Percentiles rank a stretch among this genome's conserved stretches.
phyloP scores from a whole-genome alignment of 2,797 vertebrate genomes.

The Eremophila alpestris region DNA sequence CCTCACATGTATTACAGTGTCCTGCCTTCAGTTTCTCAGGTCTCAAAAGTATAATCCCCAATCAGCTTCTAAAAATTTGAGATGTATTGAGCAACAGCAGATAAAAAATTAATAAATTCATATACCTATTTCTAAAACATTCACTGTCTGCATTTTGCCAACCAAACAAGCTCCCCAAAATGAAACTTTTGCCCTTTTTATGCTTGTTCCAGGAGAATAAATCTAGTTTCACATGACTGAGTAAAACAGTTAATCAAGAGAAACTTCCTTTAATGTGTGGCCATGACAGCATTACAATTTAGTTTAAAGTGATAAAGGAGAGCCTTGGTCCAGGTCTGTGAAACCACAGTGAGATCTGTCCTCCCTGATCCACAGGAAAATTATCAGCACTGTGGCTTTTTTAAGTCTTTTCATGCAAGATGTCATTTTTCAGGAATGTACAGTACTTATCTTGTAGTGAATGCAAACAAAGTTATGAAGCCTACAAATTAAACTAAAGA shows the following conservation, averaged over 20 bases:
- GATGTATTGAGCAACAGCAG: neutral
- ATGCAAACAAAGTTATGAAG: constrained; percentile 64
- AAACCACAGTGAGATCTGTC: constrained; percentile 38
- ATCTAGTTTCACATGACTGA: constrained; percentile 6
- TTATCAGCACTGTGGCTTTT: constrained; percentile 60
- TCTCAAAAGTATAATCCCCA: neutral
- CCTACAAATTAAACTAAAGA: constrained; percentile 66
- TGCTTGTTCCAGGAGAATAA: constrained; percentile 7
- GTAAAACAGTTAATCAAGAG: constrained; percentile 32
- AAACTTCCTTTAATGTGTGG: neutral
- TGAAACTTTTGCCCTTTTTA: neutral
- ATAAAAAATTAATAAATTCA: neutral
- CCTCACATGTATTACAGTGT: neutral
- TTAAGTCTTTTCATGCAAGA: constrained; percentile 54
- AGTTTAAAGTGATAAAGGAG: constrained; percentile 24
- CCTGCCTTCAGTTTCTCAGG: neutral
- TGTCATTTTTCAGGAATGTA: constrained; percentile 64
- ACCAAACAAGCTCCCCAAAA: neutral
- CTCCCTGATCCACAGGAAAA: constrained; percentile 20
- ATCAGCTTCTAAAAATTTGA: neutral
- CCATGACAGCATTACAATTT: neutral
- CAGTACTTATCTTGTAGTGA: constrained; percentile 55
- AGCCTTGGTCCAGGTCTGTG: constrained; percentile 7
- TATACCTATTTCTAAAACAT: neutral
- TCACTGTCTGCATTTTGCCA: neutral